Evolutionary conservation across 2,797 vertebrate species (phyloP).

Genomic region (Huso huso): DNA sequence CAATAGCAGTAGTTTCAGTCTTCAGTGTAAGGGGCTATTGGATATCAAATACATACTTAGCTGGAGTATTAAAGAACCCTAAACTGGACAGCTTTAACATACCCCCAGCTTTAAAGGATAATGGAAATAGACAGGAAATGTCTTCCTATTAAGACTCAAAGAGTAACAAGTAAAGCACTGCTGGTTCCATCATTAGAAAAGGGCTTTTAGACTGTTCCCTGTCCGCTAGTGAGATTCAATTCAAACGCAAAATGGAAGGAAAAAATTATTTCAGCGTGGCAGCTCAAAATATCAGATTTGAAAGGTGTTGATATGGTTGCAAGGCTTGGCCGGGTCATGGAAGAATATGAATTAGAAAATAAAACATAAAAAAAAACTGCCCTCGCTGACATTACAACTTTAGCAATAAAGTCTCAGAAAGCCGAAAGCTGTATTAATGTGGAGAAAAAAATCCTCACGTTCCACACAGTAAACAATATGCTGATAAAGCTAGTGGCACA

Average conservation of each 20-base stretch:
- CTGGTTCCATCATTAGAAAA: not conserved
- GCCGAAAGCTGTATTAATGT: too few species aligned
- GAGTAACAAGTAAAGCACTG: not conserved
- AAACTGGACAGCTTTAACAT: not conserved
- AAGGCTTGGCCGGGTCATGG: not conserved
- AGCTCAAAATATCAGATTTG: not conserved
- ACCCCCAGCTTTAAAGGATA: not conserved
- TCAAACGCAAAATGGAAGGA: not conserved
- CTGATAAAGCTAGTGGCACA: too few species aligned
- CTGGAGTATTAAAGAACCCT: not conserved
- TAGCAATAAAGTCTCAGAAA: too few species aligned
- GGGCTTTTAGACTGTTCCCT: constrained; percentile 3
- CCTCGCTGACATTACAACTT: not conserved
- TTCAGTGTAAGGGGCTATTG: too few species aligned
- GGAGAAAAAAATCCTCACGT: too few species aligned
- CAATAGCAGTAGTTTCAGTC: too few species aligned
- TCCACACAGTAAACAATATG: too few species aligned
- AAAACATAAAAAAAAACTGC: not conserved
- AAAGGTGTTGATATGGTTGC: not conserved
- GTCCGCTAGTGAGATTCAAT: not conserved
- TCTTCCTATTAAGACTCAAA: not conserved
- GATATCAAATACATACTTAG: too few species aligned
- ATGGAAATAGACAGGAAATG: not conserved
- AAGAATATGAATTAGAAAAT: not conserved
- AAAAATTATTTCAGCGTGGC: constrained; percentile 6